Evolutionary conservation across 2,888 invertebrate species (phyloP).

Genomic region (Metalampra italica): DNA sequence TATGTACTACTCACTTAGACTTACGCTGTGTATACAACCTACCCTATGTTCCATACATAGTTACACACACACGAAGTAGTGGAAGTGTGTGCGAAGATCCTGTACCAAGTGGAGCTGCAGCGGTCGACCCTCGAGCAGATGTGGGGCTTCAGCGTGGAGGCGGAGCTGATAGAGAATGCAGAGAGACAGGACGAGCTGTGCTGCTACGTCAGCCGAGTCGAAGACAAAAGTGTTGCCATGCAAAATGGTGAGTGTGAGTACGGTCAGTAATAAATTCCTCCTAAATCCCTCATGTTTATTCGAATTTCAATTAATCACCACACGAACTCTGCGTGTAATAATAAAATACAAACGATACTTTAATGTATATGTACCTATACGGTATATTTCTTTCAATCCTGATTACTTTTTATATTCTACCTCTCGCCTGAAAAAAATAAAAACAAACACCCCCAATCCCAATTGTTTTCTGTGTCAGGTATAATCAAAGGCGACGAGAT

Average conservation of each 20-base stretch:
- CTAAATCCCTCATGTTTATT: background rate
- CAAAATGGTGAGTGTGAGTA: constrained; percentile 87
- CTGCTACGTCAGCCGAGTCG: constrained; percentile 97
- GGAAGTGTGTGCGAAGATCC: constrained; percentile 97
- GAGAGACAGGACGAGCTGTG: constrained; percentile 97
- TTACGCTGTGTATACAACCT: background rate
- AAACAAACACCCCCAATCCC: constrained; percentile 44
- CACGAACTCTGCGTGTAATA: too few relatives aligned
- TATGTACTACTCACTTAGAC: background rate
- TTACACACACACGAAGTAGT: constrained; percentile 95
- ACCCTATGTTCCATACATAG: constrained; percentile 60
- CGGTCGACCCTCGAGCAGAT: constrained; percentile 94
- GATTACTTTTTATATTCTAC: constrained; percentile 4
- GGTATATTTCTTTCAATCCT: background rate
- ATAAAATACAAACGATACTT: background rate
- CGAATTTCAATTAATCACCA: too few relatives aligned
- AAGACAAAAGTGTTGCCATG: constrained; percentile 97
- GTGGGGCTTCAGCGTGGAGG: constrained; percentile 99
- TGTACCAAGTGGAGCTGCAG: constrained; percentile 97
- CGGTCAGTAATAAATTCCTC: constrained; percentile 23
- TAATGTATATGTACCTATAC: too few relatives aligned
- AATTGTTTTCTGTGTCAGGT: constrained; percentile 81
- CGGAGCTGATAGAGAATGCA: constrained; percentile 96
- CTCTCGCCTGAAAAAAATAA: constrained; percentile 26
- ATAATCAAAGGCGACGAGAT: constrained; percentile 99